Evolutionary conservation across 2,797 vertebrate genomes (phyloP).

Genomic region (Lepilemur ruficaudatus): DNA sequence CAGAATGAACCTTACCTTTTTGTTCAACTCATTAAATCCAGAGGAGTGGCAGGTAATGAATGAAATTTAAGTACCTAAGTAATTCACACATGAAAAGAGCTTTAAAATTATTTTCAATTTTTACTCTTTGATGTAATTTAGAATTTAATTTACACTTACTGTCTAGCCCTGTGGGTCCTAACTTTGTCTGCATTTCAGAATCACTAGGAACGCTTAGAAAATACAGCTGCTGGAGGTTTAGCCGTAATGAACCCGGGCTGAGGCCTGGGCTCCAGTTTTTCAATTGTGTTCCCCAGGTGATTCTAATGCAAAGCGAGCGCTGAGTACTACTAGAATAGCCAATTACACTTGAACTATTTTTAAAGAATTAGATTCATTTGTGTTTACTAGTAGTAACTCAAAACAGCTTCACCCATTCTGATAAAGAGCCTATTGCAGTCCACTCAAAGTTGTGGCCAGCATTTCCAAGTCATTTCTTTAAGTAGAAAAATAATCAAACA

Average conservation of each 20-base stretch:
- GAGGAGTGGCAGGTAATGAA: background rate
- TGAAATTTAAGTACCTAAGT: background rate
- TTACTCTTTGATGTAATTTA: background rate
- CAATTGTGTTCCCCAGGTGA: background rate
- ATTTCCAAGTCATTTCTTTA: slow-evolving; percentile 41
- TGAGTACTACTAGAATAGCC: background rate
- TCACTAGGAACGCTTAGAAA: background rate
- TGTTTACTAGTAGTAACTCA: background rate
- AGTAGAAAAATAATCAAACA: slow-evolving; percentile 17
- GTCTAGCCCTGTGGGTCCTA: background rate
- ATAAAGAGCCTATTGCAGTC: background rate
- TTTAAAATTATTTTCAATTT: background rate
- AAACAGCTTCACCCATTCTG: background rate
- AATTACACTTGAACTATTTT: background rate
- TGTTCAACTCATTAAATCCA: slow-evolving; percentile 10
- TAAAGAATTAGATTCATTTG: background rate
- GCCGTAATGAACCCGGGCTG: background rate
- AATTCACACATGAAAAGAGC: background rate
- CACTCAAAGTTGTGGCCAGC: background rate
- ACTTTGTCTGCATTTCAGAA: background rate
- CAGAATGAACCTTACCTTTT: background rate
- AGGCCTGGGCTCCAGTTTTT: background rate
- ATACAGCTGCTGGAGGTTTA: background rate
- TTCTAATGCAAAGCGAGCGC: background rate
- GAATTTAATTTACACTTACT: slow-evolving; percentile 15